These are phyloP conservation scores for Cricetomys ansorgei DNA, from an alignment of 2,113 vertebrate species.

Conservation along the genomic window DNA sequence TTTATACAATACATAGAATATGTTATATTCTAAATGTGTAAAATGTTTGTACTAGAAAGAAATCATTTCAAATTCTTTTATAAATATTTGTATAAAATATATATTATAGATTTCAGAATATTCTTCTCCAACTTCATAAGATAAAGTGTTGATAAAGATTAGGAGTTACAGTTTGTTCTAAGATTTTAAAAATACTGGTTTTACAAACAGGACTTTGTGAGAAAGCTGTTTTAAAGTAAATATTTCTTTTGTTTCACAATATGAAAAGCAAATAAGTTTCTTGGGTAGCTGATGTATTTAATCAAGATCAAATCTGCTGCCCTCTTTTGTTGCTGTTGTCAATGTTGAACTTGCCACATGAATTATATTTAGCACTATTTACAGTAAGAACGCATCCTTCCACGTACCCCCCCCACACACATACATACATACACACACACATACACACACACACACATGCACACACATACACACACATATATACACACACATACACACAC, in stretches of 20 bases:
- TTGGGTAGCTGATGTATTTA: background rate
- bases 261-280: constrained; percentile 14
- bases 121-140: background rate
- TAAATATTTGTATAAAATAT: constrained; percentile 32
- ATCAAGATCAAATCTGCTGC: background rate
- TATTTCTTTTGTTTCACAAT: background rate
- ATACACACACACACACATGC: background rate
- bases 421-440: background rate
- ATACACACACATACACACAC: background rate
- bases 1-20: background rate
- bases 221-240: constrained; percentile 39
- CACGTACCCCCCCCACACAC: too few species aligned
- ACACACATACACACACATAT: background rate
- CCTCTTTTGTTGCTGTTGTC: background rate
- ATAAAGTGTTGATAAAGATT: background rate
- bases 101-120: constrained; percentile 30
- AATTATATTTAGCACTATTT: background rate
- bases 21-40: background rate
- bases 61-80: background rate
- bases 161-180: background rate
- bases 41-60: background rate
- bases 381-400: background rate
- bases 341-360: background rate
- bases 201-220: background rate
- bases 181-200: constrained; percentile 19